phyloP scores from a whole-genome alignment of 2,797 vertebrate species.

The Amblyraja radiata region DNA sequence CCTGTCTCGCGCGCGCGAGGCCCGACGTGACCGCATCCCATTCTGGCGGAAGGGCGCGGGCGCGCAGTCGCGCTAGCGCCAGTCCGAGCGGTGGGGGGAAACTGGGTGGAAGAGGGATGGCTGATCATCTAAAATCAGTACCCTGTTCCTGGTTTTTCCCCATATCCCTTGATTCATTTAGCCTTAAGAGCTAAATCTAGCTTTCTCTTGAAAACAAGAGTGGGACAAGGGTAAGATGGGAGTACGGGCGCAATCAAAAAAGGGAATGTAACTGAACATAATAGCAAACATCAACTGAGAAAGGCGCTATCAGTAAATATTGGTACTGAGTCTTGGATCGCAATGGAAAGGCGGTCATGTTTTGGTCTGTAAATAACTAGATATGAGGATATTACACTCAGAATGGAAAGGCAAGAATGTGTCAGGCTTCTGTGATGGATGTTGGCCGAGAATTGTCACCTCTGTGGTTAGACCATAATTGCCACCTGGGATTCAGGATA shows the following conservation, averaged over 20 bases:
- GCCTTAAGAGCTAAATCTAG: too few relatives aligned
- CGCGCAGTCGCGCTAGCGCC: too few relatives aligned
- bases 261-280: neutral
- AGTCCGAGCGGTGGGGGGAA: too few relatives aligned
- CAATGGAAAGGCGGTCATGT: neutral
- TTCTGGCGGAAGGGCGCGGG: too few relatives aligned
- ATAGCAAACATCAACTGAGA: neutral
- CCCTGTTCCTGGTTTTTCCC: too few relatives aligned
- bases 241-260: neutral
- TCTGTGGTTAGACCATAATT: neutral
- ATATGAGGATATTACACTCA: neutral
- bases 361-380: neutral
- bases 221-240: too few relatives aligned
- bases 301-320: neutral
- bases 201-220: too few relatives aligned
- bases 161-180: too few relatives aligned
- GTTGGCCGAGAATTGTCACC: neutral
- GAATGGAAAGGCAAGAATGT: neutral
- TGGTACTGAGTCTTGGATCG: neutral
- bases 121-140: too few relatives aligned
- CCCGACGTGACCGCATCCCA: too few relatives aligned
- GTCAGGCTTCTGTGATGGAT: neutral
- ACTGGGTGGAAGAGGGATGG: too few relatives aligned
- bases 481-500: neutral
- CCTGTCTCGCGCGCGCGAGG: too few relatives aligned